Evolutionary conservation across 2,797 vertebrate species (phyloP).

Genomic region (Nannoperca obscura): DNA sequence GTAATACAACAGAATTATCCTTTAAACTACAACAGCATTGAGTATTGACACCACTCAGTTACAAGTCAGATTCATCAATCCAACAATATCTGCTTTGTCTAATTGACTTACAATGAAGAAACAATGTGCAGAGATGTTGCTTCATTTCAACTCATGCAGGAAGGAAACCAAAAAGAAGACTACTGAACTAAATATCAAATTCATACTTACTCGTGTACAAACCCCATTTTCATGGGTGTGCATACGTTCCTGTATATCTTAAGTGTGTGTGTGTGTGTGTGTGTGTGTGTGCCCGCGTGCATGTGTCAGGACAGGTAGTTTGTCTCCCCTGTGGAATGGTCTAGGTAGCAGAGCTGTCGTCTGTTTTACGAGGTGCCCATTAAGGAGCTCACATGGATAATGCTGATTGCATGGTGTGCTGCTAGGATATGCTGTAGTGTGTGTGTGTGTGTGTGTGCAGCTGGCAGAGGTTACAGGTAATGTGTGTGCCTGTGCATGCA

Average conservation of each 20-base stretch:
- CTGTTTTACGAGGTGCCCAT: slow-evolving; percentile 85
- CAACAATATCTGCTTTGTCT: slow-evolving; percentile 1
- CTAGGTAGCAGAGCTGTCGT: slow-evolving; percentile 80
- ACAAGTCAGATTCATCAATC: background rate
- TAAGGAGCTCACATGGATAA: slow-evolving; percentile 87
- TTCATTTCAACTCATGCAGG: slow-evolving; percentile 10
- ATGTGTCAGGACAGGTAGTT: slow-evolving; percentile 67
- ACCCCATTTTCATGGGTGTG: slow-evolving; percentile 14
- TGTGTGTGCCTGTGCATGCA: slow-evolving; percentile 31
- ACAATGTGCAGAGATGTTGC: background rate
- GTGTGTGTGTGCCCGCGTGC: slow-evolving; percentile 27
- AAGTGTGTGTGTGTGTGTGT: slow-evolving; percentile 33
- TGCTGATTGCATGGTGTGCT: slow-evolving; percentile 82
- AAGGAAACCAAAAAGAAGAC: slow-evolving; percentile 8
- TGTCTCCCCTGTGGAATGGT: slow-evolving; percentile 75
- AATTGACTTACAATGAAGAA: background rate
- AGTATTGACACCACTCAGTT: background rate
- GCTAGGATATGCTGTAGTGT: slow-evolving; percentile 41
- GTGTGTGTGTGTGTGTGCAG: slow-evolving; percentile 14
- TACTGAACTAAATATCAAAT: background rate
- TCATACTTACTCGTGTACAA: slow-evolving; percentile 31
- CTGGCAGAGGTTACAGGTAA: slow-evolving; percentile 17
- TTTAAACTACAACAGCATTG: background rate
- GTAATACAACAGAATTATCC: background rate
- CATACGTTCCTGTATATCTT: background rate